Evolutionary conservation across 2,113 vertebrate species (phyloP).

Genomic region (Pseudonaja textilis): DNA sequence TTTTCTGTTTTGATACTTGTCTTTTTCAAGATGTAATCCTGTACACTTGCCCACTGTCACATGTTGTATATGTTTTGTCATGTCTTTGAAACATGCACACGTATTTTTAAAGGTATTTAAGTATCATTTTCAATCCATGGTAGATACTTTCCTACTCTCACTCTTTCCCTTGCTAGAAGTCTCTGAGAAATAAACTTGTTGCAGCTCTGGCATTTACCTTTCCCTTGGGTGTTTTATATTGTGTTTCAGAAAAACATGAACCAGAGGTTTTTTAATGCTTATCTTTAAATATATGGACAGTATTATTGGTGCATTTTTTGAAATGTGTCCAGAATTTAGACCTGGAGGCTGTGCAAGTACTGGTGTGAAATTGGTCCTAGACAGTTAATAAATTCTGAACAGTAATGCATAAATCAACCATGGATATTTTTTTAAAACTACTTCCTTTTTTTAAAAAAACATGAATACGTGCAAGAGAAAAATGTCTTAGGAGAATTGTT

Average conservation of each 20-base stretch:
- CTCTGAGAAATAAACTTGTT: conserved; percentile 47
- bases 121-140: conserved; percentile 40
- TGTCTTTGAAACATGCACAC: not conserved
- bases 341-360: conserved; percentile 64
- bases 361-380: conserved; percentile 69
- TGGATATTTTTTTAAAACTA: conserved; percentile 68
- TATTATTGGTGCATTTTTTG: conserved; percentile 72
- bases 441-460: conserved; percentile 23
- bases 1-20: not conserved
- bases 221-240: conserved; percentile 54
- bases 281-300: conserved; percentile 66
- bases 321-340: conserved; percentile 74
- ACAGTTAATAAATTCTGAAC: conserved; percentile 82
- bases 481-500: conserved; percentile 78
- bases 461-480: conserved; percentile 61
- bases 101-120: not conserved
- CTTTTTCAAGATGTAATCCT: not conserved
- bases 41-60: not conserved
- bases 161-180: conserved; percentile 29
- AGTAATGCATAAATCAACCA: conserved; percentile 79
- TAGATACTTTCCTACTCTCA: not conserved
- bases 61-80: not conserved
- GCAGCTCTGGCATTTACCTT: conserved; percentile 47
- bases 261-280: conserved; percentile 49
- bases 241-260: conserved; percentile 59